phyloP scores from a whole-genome alignment of 2,797 vertebrate species.

The Manis pentadactyla region DNA sequence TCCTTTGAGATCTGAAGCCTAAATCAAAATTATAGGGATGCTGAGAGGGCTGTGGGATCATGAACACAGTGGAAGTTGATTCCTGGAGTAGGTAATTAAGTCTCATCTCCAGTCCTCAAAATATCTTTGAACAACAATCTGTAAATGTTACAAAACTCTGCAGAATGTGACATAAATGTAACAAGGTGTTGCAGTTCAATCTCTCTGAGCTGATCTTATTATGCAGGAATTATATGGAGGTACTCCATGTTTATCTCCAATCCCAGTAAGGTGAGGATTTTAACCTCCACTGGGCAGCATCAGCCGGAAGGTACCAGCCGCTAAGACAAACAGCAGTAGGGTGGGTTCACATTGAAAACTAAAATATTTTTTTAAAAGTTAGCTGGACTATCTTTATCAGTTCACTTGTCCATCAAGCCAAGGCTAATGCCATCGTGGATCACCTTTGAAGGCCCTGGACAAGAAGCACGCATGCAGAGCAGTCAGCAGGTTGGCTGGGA shows the following conservation, averaged over 20 bases:
- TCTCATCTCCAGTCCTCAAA: not conserved
- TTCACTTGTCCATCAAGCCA: not conserved
- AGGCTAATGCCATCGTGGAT: not conserved
- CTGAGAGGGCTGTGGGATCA: not conserved
- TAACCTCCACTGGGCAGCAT: not conserved
- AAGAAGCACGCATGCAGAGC: no score
- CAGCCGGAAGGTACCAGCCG: not conserved
- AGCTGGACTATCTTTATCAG: not conserved
- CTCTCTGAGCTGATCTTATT: no score
- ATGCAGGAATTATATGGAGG: no score
- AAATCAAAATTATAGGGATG: not conserved
- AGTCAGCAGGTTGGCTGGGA: not conserved
- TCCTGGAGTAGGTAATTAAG: not conserved
- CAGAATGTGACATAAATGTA: not conserved
- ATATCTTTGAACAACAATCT: not conserved
- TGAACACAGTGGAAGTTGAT: not conserved
- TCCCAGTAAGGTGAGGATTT: no score
- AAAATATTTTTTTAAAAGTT: not conserved
- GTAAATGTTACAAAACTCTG: no score
- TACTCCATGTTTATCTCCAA: fast-evolving
- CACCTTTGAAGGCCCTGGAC: not conserved
- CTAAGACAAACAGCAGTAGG: not conserved
- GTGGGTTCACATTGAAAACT: not conserved
- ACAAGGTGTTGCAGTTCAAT: not conserved
- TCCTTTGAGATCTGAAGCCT: not conserved